phyloP scores from a whole-genome alignment of 2,113 vertebrate genomes.

The Xiphias gladius region DNA sequence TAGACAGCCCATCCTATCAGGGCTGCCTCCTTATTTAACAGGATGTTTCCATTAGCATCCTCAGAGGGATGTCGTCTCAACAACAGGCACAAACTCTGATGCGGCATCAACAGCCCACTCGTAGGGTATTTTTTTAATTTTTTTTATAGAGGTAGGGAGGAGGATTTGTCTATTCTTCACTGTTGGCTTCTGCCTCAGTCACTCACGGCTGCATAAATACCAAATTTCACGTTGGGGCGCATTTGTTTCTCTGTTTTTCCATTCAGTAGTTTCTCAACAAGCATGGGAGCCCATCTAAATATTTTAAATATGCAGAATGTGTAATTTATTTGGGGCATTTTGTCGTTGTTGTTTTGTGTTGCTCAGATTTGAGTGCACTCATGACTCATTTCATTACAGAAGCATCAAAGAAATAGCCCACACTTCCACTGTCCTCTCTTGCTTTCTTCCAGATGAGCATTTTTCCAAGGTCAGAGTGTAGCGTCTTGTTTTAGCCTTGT shows the following conservation, averaged over 20 bases:
- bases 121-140: too few relatives aligned
- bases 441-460: not conserved
- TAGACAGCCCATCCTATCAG: constrained; percentile 34
- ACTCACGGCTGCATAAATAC: not conserved
- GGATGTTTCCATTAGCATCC: constrained; percentile 44
- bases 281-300: constrained; percentile 39
- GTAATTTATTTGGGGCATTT: constrained; percentile 54
- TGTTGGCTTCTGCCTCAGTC: constrained; percentile 10
- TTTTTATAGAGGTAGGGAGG: not conserved
- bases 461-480: constrained; percentile 14
- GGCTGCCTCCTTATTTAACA: constrained; percentile 38
- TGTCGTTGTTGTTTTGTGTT: constrained; percentile 26
- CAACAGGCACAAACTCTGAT: constrained; percentile 6
- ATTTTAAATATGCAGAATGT: constrained; percentile 53
- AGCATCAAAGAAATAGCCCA: not conserved
- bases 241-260: not conserved
- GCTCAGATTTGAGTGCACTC: constrained; percentile 15
- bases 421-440: not conserved
- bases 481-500: not conserved
- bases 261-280: constrained; percentile 14
- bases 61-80: constrained; percentile 16
- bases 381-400: not conserved
- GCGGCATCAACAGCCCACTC: not conserved
- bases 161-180: constrained; percentile 11
- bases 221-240: not conserved